Evolutionary conservation across 2,113 vertebrate genomes (phyloP).

Genomic region (Odontesthes bonariensis): DNA sequence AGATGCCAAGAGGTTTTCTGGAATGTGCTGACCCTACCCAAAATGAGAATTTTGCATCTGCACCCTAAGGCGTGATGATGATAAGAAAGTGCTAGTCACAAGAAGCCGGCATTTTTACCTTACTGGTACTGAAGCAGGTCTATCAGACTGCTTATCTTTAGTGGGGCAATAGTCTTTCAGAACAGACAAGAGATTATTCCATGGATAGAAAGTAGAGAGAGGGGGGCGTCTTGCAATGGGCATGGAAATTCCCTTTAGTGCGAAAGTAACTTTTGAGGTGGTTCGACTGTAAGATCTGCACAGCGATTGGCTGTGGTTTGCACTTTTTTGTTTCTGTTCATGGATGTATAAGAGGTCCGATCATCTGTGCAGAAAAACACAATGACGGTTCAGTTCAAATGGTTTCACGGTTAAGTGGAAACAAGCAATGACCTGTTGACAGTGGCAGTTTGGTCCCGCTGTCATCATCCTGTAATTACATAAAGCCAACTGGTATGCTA

Average conservation of each 20-base stretch:
- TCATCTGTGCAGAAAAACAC: constrained; percentile 53
- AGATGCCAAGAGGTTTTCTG: constrained; percentile 21
- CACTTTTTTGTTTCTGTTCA: constrained; percentile 28
- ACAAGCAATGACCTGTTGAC: constrained; percentile 56
- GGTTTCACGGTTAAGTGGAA: constrained; percentile 59
- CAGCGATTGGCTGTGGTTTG: constrained; percentile 35
- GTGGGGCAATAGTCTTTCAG: constrained; percentile 65
- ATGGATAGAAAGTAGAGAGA: constrained; percentile 22
- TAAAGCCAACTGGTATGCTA: constrained; percentile 51
- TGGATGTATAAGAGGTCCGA: constrained; percentile 41
- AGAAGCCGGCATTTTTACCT: constrained; percentile 50
- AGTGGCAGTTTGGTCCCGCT: constrained; percentile 48
- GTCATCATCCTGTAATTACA: constrained; percentile 64
- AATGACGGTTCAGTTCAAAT: constrained; percentile 43
- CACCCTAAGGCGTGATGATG: constrained; percentile 37
- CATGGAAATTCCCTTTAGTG: constrained; percentile 29
- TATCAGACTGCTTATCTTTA: constrained; percentile 77
- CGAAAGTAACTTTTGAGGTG: not conserved
- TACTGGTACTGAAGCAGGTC: constrained; percentile 47
- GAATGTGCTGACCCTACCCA: constrained; percentile 54
- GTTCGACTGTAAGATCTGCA: constrained; percentile 6
- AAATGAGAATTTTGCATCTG: constrained; percentile 44
- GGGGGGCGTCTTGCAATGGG: constrained; percentile 30
- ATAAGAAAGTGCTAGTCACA: constrained; percentile 61
- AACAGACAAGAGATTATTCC: constrained; percentile 53